A percentile compares a stretch with the other conserved stretches of the same genome.
phyloP scores from a whole-genome alignment of 2,888 invertebrate species.

The Sthenelais limicola region DNA sequence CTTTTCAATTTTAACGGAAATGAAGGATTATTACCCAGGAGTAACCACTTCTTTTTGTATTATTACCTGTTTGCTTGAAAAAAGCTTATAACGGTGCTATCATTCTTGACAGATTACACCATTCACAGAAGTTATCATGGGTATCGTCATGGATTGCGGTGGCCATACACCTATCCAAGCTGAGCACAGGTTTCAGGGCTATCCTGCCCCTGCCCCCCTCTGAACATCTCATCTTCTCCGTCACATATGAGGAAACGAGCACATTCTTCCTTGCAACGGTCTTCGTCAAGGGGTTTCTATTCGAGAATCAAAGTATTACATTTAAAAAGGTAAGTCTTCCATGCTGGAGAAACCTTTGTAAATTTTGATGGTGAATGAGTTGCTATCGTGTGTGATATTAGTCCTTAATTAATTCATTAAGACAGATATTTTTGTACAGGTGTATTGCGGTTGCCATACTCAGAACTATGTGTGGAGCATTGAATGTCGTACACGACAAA shows the following conservation, averaged over 20 bases:
- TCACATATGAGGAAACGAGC: neutral
- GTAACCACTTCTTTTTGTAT: neutral
- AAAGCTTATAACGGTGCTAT: neutral
- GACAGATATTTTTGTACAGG: too few relatives aligned
- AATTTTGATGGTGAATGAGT: neutral
- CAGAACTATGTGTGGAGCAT: too few relatives aligned
- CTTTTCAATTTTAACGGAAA: neutral
- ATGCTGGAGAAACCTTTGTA: too few relatives aligned
- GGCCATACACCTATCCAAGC: conserved; percentile 19
- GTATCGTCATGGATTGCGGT: conserved; percentile 16
- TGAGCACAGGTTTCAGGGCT: neutral
- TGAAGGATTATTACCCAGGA: neutral
- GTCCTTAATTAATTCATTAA: too few relatives aligned
- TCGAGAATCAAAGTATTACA: conserved; percentile 5
- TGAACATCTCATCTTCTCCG: too few relatives aligned
- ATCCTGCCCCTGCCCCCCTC: neutral
- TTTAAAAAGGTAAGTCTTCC: conserved; percentile 31
- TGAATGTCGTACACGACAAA: too few relatives aligned
- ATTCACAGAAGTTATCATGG: conserved; percentile 36
- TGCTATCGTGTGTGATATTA: too few relatives aligned
- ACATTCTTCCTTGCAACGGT: neutral
- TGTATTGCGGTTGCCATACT: too few relatives aligned
- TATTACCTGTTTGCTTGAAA: neutral
- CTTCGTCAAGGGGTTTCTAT: neutral
- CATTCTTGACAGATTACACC: conserved; percentile 27